Evolutionary conservation across 1,140 invertebrate species (phyloP), one percentile per base, ranked within the genome.

Genomic region (Delia radicum): DNA sequence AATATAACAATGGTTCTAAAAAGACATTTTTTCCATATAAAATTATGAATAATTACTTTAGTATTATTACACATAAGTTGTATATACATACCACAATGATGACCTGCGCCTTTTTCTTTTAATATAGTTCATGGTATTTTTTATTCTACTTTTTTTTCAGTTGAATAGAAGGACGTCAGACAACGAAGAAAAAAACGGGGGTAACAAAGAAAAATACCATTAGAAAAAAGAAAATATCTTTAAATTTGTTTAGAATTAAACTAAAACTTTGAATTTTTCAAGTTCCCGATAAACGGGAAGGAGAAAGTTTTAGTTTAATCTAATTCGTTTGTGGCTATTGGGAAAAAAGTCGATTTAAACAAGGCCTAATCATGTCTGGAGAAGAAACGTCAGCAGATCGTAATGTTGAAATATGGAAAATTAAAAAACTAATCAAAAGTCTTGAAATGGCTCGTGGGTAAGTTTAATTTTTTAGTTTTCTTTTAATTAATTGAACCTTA

Each of bases 351-450:
- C 28, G 62, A 28, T n/a, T n/a, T 29, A 65, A 65, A n/a, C n/a
- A n/a, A n/a, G n/a, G 15, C 13, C 6, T 15, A 73, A 85, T 81
- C 85, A 94, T 93, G 92, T 93, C 92, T 84, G 91, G 90, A 84
- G 95, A 97, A 87, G 95, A 97, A 89, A 95, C 94, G 83, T 96
- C 94, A 79, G 94, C 98, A 77, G 98, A 99, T 91, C 93, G 97
- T 84, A 99, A 99, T 93, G 98, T 99, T 74, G 98, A 99, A 90
- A 99, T 99, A 87, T 99, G 98, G 98, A 99, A 99, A 90, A 99
- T 99, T 86, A 99, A 99, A 88, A 99, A 99, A 88, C 92, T 99
- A 73, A 99, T 99, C 81, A 99, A 99, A 91, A 99, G 97, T 87
- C 91, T 99, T 87, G 98, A 99, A 89, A 94, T 98, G 91, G 98